These are phyloP conservation scores for Heloderma charlesbogerti DNA, from an alignment of 2,113 vertebrate species.

Conservation along the genomic window DNA sequence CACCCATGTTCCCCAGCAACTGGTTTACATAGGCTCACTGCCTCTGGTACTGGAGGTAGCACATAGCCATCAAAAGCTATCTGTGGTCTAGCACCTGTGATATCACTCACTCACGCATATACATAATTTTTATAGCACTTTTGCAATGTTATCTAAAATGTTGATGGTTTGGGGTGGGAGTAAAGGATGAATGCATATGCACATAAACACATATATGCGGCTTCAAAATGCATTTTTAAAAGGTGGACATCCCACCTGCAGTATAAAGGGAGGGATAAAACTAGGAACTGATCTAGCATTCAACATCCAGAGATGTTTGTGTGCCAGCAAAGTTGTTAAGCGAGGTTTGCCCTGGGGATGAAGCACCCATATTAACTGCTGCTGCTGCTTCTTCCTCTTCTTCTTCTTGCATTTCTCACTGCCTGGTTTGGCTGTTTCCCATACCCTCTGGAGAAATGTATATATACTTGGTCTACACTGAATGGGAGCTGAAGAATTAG, in stretches of 20 bases:
- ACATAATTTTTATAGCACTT: background rate
- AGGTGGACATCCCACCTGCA: background rate
- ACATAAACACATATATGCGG: background rate
- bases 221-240: background rate
- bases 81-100: background rate
- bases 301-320: background rate
- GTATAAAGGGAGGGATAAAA: no score
- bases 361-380: background rate
- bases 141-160: background rate
- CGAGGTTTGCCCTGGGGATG: background rate
- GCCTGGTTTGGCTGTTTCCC: background rate
- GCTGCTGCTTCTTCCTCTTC: no score
- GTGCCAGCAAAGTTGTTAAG: background rate
- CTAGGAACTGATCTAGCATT: background rate
- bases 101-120: background rate
- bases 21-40: no score
- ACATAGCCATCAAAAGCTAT: no score
- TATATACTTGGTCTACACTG: background rate
- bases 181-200: background rate
- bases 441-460: background rate
- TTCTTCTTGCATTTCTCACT: constrained; percentile 7
- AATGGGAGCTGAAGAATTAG: no score
- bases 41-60: no score
- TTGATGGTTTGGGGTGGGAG: background rate
- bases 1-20: no score